Conservation (phyloP, 2,113 vertebrate genomes). For the Sporophila hypoxantha region DNA sequence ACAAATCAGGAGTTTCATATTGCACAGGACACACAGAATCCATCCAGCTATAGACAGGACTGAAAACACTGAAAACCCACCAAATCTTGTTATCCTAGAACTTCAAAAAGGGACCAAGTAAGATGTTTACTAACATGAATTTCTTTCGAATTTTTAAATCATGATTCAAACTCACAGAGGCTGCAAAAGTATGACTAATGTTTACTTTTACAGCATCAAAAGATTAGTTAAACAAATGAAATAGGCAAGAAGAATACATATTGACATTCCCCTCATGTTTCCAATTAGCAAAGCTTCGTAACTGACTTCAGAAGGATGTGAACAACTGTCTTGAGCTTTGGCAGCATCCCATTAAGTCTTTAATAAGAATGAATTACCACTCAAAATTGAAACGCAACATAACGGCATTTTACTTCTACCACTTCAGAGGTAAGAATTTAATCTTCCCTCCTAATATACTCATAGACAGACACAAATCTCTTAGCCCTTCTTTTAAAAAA, state of each 20-base stretch:
- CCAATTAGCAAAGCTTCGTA: neutral
- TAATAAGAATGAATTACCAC: constrained; percentile 11
- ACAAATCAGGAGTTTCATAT: neutral
- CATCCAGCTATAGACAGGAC: neutral
- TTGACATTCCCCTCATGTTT: neutral
- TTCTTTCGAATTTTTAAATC: neutral
- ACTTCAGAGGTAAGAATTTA: neutral
- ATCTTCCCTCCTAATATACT: neutral
- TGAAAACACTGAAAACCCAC: neutral
- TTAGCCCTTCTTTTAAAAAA: neutral
- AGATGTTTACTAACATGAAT: neutral
- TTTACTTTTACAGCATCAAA: constrained; percentile 2
- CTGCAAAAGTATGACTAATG: neutral
- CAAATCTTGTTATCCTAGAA: neutral
- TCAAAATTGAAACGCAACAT: neutral
- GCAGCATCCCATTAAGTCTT: neutral
- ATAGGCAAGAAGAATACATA: neutral
- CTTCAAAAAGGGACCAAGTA: neutral
- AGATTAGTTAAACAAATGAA: neutral
- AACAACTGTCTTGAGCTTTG: neutral
- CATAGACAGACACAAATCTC: neutral
- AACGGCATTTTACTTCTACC: neutral
- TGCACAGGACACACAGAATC: neutral
- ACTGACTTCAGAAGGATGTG: neutral
- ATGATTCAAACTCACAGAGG: neutral